Evolutionary conservation across 2,888 invertebrate genomes (phyloP).

Genomic region (Zeuzera pyrina): DNA sequence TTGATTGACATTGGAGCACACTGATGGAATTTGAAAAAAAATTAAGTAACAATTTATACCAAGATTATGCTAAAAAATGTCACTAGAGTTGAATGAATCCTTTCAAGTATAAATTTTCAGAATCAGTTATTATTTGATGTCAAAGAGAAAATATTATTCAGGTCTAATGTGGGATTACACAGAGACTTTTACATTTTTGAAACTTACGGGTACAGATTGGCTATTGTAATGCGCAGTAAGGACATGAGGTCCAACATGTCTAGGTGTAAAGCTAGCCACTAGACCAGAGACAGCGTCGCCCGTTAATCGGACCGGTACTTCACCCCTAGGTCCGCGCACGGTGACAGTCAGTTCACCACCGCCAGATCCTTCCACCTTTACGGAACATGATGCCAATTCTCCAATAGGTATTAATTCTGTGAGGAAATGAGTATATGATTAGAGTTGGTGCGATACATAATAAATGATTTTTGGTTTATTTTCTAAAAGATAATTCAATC

Average conservation of each 20-base stretch:
- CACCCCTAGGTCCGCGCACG: conserved; percentile 88
- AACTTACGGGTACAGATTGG: conserved; percentile 79
- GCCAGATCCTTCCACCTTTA: conserved; percentile 69
- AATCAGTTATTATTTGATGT: too few species aligned
- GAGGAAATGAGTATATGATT: too few species aligned
- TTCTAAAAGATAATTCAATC: too few species aligned
- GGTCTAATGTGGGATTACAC: neutral
- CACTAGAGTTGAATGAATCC: too few species aligned
- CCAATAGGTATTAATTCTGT: conserved; percentile 89
- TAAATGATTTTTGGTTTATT: too few species aligned
- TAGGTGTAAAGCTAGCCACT: conserved; percentile 92
- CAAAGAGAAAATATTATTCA: too few species aligned
- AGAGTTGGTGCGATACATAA: too few species aligned
- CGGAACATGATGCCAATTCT: conserved; percentile 63
- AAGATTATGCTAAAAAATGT: too few species aligned
- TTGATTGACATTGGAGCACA: too few species aligned
- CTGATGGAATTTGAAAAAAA: too few species aligned
- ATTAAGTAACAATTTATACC: too few species aligned
- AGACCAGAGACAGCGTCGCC: conserved; percentile 91
- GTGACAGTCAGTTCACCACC: conserved; percentile 91
- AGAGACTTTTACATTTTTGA: neutral
- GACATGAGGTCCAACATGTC: conserved; percentile 93
- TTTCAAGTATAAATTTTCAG: too few species aligned
- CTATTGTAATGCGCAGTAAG: conserved; percentile 94
- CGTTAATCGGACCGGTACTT: conserved; percentile 90